Evolutionary conservation across 2,888 invertebrate genomes (phyloP), one percentile per base, ranked within the genome.

Genomic region (Drosophila limbata): DNA sequence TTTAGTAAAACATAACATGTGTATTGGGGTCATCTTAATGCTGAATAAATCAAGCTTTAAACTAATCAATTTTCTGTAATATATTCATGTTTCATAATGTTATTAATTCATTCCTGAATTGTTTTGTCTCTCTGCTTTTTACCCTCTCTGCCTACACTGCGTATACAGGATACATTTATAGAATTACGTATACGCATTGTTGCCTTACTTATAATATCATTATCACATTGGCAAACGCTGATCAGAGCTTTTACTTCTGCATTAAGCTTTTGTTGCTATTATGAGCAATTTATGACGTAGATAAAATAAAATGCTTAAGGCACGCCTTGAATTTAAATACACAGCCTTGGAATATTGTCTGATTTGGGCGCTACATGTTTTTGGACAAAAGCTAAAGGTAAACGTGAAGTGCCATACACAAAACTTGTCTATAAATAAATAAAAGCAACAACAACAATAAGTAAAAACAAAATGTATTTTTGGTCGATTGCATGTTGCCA

Each of bases 291-390:
- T 86, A 73, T 86, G 88, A 84, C 84, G 87, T 86, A 67, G 69
- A 81, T 84, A 69, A 73, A 83, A 56, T 73, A 50, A 70, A 69
- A 84, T 84, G 65, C 51, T 60, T 57, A 37, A 62, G 71, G 64
- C 79, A 73, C 86, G 84, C 84, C 89, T 86, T 84, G 84, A 84
- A 84, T 84, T 66, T 73, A 21, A 84, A 88, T 84, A 61, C 66
- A 59, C n/a, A 70, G 78, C 84, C 89, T 84, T 84, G 79, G 55
- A 66, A 67, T 59, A 57, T 40, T 53, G 48, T 51, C 77, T 51
- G 51, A 65, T 72, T 75, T 67, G 28, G 79, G 55, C 33, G 68
- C 55, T 78, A 68, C 74, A 53, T 64, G 69, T 81, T 73, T 57
- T 59, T 59, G 35, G 35, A 47, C 62, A 63, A 56, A 56, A 79